phyloP scores from a whole-genome alignment of 2,888 invertebrate genomes.

The Kryphioiulus occultus region DNA sequence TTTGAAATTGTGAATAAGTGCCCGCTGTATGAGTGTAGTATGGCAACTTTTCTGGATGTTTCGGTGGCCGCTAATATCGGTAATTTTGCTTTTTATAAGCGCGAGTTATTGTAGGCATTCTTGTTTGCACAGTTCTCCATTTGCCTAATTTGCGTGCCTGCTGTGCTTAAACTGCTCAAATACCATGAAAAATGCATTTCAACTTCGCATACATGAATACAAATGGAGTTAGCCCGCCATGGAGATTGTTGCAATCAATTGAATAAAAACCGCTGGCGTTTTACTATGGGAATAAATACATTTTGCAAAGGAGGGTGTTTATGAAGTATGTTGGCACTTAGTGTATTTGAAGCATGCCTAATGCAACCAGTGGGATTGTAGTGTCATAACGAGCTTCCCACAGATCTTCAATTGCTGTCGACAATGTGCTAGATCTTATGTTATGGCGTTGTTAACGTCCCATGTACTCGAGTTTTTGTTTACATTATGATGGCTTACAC shows the following conservation, averaged over 20 bases:
- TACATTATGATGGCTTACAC: neutral
- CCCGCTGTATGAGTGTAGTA: neutral
- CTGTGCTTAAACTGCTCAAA: neutral
- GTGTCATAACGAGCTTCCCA: neutral
- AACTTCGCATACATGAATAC: neutral
- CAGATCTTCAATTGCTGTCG: neutral
- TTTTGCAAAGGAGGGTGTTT: neutral
- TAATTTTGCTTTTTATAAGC: too few relatives aligned
- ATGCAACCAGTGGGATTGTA: neutral
- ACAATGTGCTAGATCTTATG: neutral
- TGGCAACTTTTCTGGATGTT: neutral
- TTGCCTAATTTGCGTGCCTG: neutral
- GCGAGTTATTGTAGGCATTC: neutral
- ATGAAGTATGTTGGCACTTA: neutral
- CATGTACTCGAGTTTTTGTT: neutral
- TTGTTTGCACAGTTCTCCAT: neutral
- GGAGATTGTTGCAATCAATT: neutral
- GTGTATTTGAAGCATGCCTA: neutral
- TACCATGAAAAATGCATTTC: neutral
- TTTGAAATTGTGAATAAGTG: too few relatives aligned
- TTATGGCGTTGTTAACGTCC: neutral
- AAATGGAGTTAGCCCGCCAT: neutral
- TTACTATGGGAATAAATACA: neutral
- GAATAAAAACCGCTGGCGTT: neutral
- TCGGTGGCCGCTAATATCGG: neutral